A percentile compares a stretch with the other conserved stretches of the same genome.
Evolutionary conservation across 2,113 vertebrate genomes (phyloP).

Genomic region (Oophaga pumilio): DNA sequence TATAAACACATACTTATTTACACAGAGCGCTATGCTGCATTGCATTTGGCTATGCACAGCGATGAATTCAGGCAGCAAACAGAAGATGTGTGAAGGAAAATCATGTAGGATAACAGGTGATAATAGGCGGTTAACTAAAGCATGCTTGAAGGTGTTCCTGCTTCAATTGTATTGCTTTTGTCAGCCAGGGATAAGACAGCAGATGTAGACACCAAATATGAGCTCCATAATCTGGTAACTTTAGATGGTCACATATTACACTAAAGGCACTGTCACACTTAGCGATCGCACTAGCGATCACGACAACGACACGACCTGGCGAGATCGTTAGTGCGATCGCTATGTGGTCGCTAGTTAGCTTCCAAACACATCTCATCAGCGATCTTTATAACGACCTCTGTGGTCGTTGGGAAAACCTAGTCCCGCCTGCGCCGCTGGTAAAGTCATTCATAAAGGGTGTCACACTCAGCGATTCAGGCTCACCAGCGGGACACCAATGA

Average conservation of each 20-base stretch:
- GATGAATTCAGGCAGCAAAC: not conserved
- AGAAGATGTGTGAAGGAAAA: constrained; percentile 9
- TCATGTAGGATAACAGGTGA: not conserved
- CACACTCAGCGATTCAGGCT: too few species aligned
- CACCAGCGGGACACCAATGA: too few species aligned
- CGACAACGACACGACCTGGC: too few species aligned
- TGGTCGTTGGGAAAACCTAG: too few species aligned
- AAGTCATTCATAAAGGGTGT: too few species aligned
- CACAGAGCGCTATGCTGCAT: constrained; percentile 9
- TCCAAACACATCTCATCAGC: too few species aligned
- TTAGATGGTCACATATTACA: not conserved
- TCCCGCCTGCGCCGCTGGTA: too few species aligned
- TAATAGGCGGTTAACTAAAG: not conserved
- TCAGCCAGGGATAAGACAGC: not conserved
- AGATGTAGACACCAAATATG: not conserved
- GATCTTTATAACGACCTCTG: too few species aligned
- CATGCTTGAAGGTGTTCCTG: not conserved
- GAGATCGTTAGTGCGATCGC: too few species aligned
- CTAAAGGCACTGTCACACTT: too few species aligned
- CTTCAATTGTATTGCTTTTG: not conserved
- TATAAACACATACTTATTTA: constrained; percentile 30
- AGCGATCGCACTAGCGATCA: too few species aligned
- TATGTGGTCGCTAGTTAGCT: too few species aligned
- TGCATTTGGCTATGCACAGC: not conserved
- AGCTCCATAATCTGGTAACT: not conserved